Base-by-base conservation (phyloP, 1,140 invertebrate genomes). In the Melitaea cinxia region DNA sequence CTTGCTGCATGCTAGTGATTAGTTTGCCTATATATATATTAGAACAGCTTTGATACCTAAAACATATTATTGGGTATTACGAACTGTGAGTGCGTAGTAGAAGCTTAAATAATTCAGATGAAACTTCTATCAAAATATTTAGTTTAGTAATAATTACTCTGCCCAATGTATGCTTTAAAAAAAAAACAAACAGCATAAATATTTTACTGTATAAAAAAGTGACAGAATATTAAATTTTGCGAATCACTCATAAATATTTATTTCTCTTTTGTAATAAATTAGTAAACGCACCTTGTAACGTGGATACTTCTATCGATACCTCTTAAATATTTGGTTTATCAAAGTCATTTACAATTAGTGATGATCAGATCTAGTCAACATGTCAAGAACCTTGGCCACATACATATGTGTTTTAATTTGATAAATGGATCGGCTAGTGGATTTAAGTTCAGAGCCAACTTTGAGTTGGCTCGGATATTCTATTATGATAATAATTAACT, bases 371-470 rank as follows among this genome's bases (percentile, higher is more conserved):
- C 12, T 21, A 14, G 42, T 47, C 42, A 47, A 17, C 42, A 23
- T 47, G 21, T 47, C 9, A 47, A 47, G 42, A 4, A 47, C 23
- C 42, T 10, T 47, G 42, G 23, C 42, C 42, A 19, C 12, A 23
- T 47, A 47, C 21, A 3, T 47, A 23, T 21, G n/a, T n/a, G n/a
- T 10, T 23, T 24, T 47, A 45, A 23, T 47, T 10, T 47, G 42
- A 47, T 23, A 10, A 47, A 47, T 47, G 9, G 42, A 23, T 47
- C n/a, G 42, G 42, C 42, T 23, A 47, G 42, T 47, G 19, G 42
- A 12, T 21, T 17, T 4, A 2, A 47, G 21, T 10, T 12, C 14
- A 47, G 19, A 47, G 42, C 42, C 42, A 47, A 47, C 23, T 47
- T 21, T 47, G 17, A 47, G 3, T 23, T 47, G 19, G 19, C 42